Evolutionary conservation across 30 jellyfish, hydroid and myxozoan genomes (phyloP).

Genomic region (Aurelia aurita complex sp. Pacific): DNA sequence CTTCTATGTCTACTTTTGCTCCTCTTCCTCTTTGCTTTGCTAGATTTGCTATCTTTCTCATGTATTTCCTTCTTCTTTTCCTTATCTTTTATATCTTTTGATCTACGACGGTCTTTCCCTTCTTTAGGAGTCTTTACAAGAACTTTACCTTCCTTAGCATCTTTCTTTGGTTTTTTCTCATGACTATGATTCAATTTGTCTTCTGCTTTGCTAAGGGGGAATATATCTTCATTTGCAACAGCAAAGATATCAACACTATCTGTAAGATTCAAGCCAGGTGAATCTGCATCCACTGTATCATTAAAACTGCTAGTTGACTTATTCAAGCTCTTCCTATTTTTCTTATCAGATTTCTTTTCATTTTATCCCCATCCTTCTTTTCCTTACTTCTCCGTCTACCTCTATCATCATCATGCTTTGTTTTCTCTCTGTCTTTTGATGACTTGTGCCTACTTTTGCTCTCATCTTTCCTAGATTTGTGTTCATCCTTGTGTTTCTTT

Average conservation of each 20-base stretch:
- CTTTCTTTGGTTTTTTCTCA: neutral
- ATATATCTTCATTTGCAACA: constrained; percentile 3
- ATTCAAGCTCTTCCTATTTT: neutral
- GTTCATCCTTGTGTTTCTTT: neutral
- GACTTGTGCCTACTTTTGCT: constrained; percentile 1
- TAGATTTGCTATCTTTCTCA: neutral
- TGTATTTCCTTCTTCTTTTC: neutral
- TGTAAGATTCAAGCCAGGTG: neutral
- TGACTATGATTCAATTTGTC: neutral
- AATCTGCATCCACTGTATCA: neutral
- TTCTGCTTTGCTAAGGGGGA: constrained; percentile 24
- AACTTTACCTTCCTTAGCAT: neutral
- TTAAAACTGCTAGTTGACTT: neutral
- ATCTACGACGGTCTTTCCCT: neutral
- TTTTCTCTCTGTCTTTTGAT: constrained; percentile 10
- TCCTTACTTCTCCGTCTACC: neutral
- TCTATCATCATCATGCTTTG: neutral
- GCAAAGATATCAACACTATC: constrained; percentile 20
- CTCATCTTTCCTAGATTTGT: neutral
- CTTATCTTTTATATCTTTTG: no score
- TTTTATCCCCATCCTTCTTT: neutral
- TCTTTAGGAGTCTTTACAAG: neutral
- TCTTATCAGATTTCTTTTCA: neutral
- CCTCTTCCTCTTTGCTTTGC: constrained; percentile 26
- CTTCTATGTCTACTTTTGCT: constrained; percentile 46